phyloP scores from a whole-genome alignment of 2,113 vertebrate genomes.

The Rhea pennata region DNA sequence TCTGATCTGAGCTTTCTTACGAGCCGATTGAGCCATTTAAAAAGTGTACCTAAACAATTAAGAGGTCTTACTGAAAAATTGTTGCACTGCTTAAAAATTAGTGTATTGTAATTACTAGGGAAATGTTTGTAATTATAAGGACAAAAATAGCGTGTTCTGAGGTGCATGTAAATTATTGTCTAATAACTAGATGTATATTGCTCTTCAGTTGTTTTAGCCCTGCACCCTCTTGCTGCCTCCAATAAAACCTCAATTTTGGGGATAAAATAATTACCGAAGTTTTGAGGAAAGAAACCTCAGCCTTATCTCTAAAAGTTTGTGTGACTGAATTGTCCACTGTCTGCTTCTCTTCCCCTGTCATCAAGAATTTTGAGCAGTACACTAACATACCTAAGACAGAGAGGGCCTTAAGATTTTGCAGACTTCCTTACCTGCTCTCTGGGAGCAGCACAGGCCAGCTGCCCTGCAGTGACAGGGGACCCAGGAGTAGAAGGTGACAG shows the following conservation, averaged over 20 bases:
- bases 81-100: not conserved
- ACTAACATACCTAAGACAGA: not conserved
- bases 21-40: not conserved
- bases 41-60: not conserved
- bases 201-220: not conserved
- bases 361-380: not conserved
- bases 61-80: not conserved
- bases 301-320: not conserved
- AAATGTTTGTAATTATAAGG: not conserved
- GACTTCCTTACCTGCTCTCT: rapidly evolving
- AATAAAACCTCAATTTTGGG: rapidly evolving
- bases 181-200: not conserved
- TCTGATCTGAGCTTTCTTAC: not conserved
- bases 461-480: not conserved
- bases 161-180: not conserved
- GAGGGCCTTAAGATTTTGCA: not conserved
- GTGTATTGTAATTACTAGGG: not conserved
- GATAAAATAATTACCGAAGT: not conserved
- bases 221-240: not conserved
- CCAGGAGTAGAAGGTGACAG: not conserved
- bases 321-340: not conserved
- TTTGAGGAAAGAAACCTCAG: not conserved
- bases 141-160: not conserved
- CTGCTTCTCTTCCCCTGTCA: not conserved
- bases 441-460: not conserved